phyloP scores from a whole-genome alignment of 1,140 invertebrate species.

The Chionoecetes opilio region DNA sequence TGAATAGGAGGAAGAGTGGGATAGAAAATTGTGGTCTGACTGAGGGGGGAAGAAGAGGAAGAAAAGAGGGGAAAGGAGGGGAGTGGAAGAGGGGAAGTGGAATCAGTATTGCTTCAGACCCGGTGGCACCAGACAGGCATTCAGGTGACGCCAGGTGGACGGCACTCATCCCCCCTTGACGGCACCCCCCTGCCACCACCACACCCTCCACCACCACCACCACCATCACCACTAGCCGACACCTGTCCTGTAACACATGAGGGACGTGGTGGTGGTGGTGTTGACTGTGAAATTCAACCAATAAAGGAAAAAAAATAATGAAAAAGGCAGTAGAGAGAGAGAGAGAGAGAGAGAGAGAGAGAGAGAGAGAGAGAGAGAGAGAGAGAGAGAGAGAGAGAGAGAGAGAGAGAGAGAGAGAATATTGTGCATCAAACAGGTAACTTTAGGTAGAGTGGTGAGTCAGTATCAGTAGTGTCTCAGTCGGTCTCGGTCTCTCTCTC shows the following conservation, averaged over 20 bases:
- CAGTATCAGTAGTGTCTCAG: background rate
- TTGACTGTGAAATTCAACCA: no score
- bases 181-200: background rate
- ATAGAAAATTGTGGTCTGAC: no score
- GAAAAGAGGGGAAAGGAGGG: background rate
- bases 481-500: background rate
- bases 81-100: background rate
- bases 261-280: no score
- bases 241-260: no score
- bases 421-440: background rate
- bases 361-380: no score
- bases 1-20: background rate
- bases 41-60: background rate
- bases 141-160: conserved; percentile 11
- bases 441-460: background rate
- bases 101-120: background rate
- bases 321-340: no score
- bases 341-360: no score
- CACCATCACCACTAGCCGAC: background rate
- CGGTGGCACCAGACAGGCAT: background rate
- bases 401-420: no score
- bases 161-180: background rate
- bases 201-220: background rate
- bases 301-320: no score
- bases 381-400: no score